Evolutionary conservation across 2,113 vertebrate genomes (phyloP).

Genomic region (Bettongia penicillata): DNA sequence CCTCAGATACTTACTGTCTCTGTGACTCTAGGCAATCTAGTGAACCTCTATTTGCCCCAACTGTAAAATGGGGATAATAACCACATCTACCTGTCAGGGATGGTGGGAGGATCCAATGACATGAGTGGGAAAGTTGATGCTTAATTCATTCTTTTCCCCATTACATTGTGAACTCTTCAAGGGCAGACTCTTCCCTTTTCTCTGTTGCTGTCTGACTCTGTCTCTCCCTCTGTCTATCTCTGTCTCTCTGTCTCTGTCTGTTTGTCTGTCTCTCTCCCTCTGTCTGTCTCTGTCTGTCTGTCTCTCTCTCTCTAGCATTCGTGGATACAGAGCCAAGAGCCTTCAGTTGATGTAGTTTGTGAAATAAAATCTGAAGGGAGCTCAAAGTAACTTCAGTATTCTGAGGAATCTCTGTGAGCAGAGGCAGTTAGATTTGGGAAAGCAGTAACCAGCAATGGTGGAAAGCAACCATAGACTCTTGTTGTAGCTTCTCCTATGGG

Average conservation of each 20-base stretch:
- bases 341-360: neutral
- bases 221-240: no score
- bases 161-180: neutral
- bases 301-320: no score
- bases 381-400: neutral
- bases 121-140: no score
- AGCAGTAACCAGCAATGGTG: neutral
- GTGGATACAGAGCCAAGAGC: neutral
- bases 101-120: neutral
- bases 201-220: no score
- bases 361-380: neutral
- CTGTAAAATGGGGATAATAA: neutral
- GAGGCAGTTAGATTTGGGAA: neutral
- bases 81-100: neutral
- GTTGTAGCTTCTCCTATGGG: neutral
- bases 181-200: neutral
- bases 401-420: neutral
- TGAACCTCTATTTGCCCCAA: neutral
- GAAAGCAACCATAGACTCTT: neutral
- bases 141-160: neutral
- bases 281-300: no score
- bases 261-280: no score
- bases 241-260: no score
- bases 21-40: neutral
- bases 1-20: neutral